Percentiles rank a stretch among this genome's conserved stretches.
Evolutionary conservation across 2,113 vertebrate species (phyloP).

Genomic region (Pterocles burchelli): DNA sequence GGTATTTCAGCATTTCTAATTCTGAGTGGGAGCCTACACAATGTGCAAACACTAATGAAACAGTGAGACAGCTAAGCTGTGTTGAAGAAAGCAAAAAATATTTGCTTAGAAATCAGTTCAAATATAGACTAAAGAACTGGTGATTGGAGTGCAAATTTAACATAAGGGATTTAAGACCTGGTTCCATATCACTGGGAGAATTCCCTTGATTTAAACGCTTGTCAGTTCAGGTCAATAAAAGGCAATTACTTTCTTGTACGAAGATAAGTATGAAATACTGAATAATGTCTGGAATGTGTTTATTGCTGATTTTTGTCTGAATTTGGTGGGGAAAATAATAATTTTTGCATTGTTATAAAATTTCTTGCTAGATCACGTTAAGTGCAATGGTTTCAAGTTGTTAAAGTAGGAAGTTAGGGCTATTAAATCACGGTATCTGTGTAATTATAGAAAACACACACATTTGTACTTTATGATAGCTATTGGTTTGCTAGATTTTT

Average conservation of each 20-base stretch:
- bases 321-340: background rate
- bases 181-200: background rate
- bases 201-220: constrained; percentile 26
- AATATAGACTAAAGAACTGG: background rate
- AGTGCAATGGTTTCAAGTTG: constrained; percentile 17
- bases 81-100: background rate
- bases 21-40: background rate
- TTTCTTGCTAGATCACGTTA: background rate
- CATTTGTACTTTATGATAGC: background rate
- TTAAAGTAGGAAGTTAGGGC: constrained; percentile 23
- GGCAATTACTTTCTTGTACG: background rate
- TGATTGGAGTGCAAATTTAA: background rate
- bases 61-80: background rate
- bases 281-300: constrained; percentile 1
- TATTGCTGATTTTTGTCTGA: constrained; percentile 31
- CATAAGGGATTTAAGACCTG: background rate
- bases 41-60: background rate
- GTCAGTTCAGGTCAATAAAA: constrained; percentile 26
- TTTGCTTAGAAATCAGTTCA: constrained; percentile 17
- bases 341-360: background rate
- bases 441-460: constrained; percentile 19
- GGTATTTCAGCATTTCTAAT: background rate
- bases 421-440: constrained; percentile 26
- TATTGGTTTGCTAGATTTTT: constrained; percentile 30
- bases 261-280: background rate